Base-by-base conservation (phyloP, 2,888 invertebrate genomes). In the Acleris holmiana region DNA sequence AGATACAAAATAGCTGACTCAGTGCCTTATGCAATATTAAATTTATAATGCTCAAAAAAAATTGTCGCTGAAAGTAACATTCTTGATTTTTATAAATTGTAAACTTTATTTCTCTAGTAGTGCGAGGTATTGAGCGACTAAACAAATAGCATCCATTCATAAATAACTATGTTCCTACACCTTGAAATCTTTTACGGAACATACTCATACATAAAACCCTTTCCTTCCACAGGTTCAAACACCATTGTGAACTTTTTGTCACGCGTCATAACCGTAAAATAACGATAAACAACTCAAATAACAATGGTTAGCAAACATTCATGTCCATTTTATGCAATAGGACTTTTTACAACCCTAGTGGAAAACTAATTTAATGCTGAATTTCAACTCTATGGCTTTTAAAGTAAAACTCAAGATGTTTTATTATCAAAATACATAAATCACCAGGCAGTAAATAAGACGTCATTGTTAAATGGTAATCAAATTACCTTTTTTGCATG, bases 401-500 rank as follows among this genome's bases (percentile, higher is more conserved):
- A 4, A 3, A 1, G 19, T 8, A 49, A 41, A n/a, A 25, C 29
- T 21, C 7, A 40, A 47, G 23, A 40, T 19, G 13, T 23, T 19
- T 7, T 48, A 4, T n/a, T 6, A 0, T 10, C 3, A 19, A 19
- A 13, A 7, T 6, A 62, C 60, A 41, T 67, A 60, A 73, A 60
- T 64, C 67, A 68, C 73, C 77, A 69, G 68, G 74, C 76, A 76
- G 83, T 84, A 81, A 81, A 83, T 77, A 73, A 73, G 72, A 65
- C 56, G 64, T 69, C 71, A 68, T 69, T 67, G 69, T 69, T 69
- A 78, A 80, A 82, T 77, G 72, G 70, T 74, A 76, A 78, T 76
- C 76, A 78, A 84, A 82, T 76, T 74, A 71, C 69, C 35, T 35
- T 77, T 82, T 87, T 83, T 77, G 75, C 83, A 85, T 87, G 75